Base-by-base conservation (phyloP, 2,888 invertebrate species). In the Macaria liturata region DNA sequence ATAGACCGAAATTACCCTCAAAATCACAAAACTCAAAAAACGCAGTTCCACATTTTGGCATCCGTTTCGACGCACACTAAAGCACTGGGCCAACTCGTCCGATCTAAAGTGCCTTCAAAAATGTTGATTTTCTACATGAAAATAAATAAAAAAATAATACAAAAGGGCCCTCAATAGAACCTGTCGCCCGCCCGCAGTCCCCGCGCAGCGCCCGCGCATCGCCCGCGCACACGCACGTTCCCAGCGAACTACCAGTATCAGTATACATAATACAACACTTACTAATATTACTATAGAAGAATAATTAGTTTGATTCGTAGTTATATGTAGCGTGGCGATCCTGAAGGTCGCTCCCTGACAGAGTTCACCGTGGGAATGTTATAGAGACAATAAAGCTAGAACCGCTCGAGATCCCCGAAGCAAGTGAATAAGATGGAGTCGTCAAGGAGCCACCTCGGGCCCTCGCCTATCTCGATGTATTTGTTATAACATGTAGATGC, bases 21-120 rank as follows among this genome's bases (percentile, higher is more conserved):
- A 77, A 75, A 66, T 65, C 57, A 68, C 68, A 61, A 62, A 46
- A 67, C 59, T 66, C 62, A 74, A 81, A 62, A 76, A 73, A 73
- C 65, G 67, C 71, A 74, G 65, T 61, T 69, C 69, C 69, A 74
- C 71, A 63, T 70, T 80, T 83, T 71, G 78, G 75, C 68, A 76
- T 71, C 70, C 75, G 66, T 70, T 67, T 67, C 92, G 67, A 65
- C 92, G 93, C 93, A 93, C 57, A 64, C 63, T 94, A 93, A 93
- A 91, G 93, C 95, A 95, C 95, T 95, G 96, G 96, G 96, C 96
- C 96, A 95, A 94, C 94, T 95, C 96, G 97, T 97, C 97, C 96
- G 96, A 95, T 95, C 95, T 95, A 95, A 97, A 96, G 97, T 97
- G 97, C 97, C 97, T 97, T 97, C 97, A 95, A 94, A 89, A 75